These are phyloP conservation scores for Microcebus tavaratra DNA, from an alignment of 2,113 vertebrate species.

Conservation along the genomic window DNA sequence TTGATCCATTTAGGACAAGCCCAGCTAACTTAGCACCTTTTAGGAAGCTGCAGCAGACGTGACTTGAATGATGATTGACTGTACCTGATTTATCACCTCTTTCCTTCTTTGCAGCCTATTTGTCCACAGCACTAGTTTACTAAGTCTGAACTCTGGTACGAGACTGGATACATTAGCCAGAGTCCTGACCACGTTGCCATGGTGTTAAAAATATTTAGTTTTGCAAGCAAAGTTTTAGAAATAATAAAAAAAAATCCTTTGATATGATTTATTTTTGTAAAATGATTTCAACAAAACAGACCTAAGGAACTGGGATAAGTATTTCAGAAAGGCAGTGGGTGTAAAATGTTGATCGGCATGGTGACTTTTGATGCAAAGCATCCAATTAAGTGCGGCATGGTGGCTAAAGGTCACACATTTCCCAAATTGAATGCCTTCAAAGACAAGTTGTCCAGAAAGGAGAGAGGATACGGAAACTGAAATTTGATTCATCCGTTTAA, in stretches of 20 bases:
- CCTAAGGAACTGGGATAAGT: constrained; percentile 63
- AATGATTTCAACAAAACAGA: constrained; percentile 74
- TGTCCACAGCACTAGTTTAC: constrained; percentile 40
- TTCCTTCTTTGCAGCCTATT: constrained; percentile 31
- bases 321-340: constrained; percentile 69
- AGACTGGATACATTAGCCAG: constrained; percentile 81
- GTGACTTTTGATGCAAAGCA: constrained; percentile 70
- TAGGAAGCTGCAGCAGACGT: constrained; percentile 57
- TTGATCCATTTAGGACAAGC: neutral
- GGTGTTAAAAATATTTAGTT: constrained; percentile 87
- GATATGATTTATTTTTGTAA: constrained; percentile 80
- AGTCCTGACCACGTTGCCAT: constrained; percentile 82
- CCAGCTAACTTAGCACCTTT: constrained; percentile 36
- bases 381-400: constrained; percentile 27
- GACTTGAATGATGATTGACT: constrained; percentile 69
- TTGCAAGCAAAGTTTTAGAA: constrained; percentile 76
- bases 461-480: constrained; percentile 67
- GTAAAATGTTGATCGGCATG: constrained; percentile 61
- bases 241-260: constrained; percentile 72
- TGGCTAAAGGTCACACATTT: constrained; percentile 74
- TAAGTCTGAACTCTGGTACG: constrained; percentile 77
- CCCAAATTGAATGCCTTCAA: constrained; percentile 66
- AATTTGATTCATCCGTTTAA: constrained; percentile 67
- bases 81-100: constrained; percentile 69
- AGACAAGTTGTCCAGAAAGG: constrained; percentile 54